Evolutionary conservation across 2,797 vertebrate species (phyloP).

Genomic region (Mycteria americana): DNA sequence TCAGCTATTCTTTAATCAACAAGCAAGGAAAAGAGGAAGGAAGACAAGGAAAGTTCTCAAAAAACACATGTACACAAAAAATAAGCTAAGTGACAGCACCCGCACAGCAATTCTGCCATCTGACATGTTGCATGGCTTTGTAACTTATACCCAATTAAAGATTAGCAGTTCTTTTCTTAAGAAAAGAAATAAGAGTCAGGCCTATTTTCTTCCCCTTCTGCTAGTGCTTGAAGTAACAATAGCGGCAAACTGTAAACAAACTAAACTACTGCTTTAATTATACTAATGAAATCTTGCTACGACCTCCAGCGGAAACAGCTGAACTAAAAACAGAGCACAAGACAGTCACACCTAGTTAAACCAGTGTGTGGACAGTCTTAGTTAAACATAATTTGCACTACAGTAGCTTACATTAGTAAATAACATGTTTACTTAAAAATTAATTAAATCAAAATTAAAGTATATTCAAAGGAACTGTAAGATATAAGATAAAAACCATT

Average conservation of each 20-base stretch:
- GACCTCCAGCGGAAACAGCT: not conserved
- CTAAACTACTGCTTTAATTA: not conserved
- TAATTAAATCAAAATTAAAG: not conserved
- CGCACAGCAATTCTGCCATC: not conserved
- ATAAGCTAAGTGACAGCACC: not conserved
- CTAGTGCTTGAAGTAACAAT: not conserved
- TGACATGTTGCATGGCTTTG: not conserved
- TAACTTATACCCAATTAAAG: not conserved
- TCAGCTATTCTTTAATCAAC: not conserved
- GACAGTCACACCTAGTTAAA: not conserved
- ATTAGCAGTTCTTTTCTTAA: not conserved
- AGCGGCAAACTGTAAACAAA: not conserved
- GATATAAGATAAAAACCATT: not conserved
- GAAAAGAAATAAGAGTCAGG: not conserved
- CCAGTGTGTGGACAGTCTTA: not conserved
- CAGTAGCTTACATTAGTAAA: not conserved
- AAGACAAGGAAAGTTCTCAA: not conserved
- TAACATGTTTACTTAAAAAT: not conserved
- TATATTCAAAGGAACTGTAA: not conserved
- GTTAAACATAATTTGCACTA: not conserved
- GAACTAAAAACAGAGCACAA: not conserved
- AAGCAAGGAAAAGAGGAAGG: conserved; percentile 3
- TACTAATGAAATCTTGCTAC: not conserved
- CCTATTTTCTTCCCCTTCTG: not conserved
- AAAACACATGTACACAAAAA: not conserved